A percentile compares a stretch with the other conserved stretches of the same genome.
Evolutionary conservation across 2,797 vertebrate species (phyloP).

Genomic region (Meda fulgida): DNA sequence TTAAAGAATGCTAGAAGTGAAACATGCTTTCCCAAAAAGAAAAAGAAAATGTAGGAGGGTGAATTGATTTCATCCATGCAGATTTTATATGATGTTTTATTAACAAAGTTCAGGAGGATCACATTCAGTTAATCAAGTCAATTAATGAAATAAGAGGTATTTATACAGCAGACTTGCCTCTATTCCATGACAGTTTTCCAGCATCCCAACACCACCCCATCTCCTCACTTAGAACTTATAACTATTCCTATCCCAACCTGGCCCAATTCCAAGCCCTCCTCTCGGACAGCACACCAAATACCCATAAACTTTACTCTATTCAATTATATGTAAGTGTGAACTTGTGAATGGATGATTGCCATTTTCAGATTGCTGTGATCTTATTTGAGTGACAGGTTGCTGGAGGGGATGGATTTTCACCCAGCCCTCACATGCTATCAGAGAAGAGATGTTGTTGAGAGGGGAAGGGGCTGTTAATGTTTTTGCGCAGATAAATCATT

Average conservation of each 20-base stretch:
- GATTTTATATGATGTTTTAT: no score
- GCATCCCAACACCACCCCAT: no score
- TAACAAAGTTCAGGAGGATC: no score
- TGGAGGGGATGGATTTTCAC: background rate
- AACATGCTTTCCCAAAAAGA: background rate
- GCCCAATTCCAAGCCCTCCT: no score
- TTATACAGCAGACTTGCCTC: no score
- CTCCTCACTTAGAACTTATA: no score
- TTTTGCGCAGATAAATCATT: background rate
- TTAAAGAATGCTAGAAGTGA: background rate
- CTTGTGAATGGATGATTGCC: background rate
- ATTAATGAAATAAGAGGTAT: no score
- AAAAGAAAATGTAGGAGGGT: background rate
- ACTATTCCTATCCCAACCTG: no score
- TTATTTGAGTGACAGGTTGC: constrained; percentile 21
- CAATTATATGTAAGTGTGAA: background rate
- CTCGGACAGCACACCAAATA: no score
- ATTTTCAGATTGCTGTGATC: background rate
- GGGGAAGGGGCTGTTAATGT: background rate
- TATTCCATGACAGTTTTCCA: no score
- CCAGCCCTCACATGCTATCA: background rate
- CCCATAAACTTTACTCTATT: no score
- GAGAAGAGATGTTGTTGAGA: background rate
- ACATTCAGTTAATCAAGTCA: no score
- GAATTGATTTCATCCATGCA: background rate